Conservation (phyloP, 1,140 invertebrate genomes). For the Zelostemma sp. region DNA sequence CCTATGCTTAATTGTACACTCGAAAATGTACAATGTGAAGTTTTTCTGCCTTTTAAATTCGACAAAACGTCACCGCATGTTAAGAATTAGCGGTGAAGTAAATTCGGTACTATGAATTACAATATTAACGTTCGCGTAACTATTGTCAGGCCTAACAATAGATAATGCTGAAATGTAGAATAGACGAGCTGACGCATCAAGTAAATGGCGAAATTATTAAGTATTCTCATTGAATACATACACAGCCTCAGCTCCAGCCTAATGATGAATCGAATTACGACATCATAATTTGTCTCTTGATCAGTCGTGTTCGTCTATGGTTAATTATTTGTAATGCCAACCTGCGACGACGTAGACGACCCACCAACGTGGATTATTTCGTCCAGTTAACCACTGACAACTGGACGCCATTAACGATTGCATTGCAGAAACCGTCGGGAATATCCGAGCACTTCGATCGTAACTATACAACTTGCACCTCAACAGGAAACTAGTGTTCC, state of each 20-base stretch:
- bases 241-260: too few relatives aligned
- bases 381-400: neutral
- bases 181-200: neutral
- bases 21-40: too few relatives aligned
- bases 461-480: neutral
- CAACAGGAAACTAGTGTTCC: neutral
- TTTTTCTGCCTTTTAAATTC: too few relatives aligned
- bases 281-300: slow-evolving; percentile 1
- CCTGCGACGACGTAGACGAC: neutral
- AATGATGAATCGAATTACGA: slow-evolving; percentile 2
- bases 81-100: too few relatives aligned
- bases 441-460: neutral
- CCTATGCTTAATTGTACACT: neutral
- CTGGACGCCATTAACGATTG: slow-evolving; percentile 1
- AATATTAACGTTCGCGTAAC: too few relatives aligned
- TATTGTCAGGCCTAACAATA: too few relatives aligned
- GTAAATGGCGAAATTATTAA: slow-evolving; percentile 8
- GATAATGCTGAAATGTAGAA: too few relatives aligned
- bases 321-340: slow-evolving; percentile 3
- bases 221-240: slow-evolving; percentile 1
- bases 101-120: neutral
- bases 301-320: slow-evolving; percentile 1
- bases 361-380: slow-evolving; percentile 2
- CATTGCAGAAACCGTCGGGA: neutral
- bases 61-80: too few relatives aligned